These are phyloP conservation scores for Lysandra bellargus DNA, from an alignment of 2,888 invertebrate species.

Conservation along the genomic window DNA sequence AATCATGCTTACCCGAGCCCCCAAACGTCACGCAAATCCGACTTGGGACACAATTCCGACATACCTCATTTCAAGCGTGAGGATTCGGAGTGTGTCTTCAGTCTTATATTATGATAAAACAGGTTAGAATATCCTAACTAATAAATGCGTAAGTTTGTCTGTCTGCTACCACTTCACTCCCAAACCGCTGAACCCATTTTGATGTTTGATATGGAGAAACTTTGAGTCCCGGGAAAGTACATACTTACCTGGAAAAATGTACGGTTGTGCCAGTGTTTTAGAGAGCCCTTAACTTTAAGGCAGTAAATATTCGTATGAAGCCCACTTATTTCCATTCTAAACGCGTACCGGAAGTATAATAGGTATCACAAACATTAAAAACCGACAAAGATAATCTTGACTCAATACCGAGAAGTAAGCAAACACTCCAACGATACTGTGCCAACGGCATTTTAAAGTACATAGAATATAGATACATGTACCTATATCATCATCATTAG, in stretches of 20 bases:
- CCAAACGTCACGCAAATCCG: conserved; percentile 44
- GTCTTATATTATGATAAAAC: too few relatives aligned
- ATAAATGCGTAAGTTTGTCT: background rate
- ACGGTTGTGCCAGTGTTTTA: too few relatives aligned
- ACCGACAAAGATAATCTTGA: background rate
- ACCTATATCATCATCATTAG: too few relatives aligned
- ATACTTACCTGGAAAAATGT: too few relatives aligned
- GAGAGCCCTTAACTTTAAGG: background rate
- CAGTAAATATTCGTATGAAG: background rate
- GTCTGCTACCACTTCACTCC: too few relatives aligned
- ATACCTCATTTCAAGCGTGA: background rate
- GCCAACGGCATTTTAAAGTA: background rate
- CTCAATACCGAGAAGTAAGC: background rate
- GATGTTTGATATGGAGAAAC: too few relatives aligned
- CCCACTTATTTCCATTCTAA: background rate
- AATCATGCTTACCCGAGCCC: conserved; percentile 58
- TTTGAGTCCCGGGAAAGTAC: too few relatives aligned
- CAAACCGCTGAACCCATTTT: too few relatives aligned
- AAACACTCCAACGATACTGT: background rate
- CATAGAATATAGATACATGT: too few relatives aligned
- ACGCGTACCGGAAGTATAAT: conserved; percentile 3
- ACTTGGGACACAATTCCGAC: conserved; percentile 35
- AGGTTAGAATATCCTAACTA: background rate
- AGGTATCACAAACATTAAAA: conserved; percentile 9
- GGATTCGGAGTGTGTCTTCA: background rate